phyloP scores from a whole-genome alignment of 2,113 vertebrate species.

The Zapus hudsonius region DNA sequence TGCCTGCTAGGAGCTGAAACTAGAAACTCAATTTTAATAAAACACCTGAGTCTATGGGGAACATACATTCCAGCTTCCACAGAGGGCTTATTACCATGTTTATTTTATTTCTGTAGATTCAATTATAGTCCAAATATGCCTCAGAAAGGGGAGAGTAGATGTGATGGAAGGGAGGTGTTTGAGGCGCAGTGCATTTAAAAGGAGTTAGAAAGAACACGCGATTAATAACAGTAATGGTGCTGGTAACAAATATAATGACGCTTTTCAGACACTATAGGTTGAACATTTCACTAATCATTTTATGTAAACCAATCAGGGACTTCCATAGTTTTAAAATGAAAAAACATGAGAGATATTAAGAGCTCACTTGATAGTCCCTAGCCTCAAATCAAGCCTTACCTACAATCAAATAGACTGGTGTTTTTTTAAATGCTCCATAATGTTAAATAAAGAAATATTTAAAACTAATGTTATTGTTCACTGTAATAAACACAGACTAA shows the following conservation, averaged over 20 bases:
- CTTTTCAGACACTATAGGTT: background rate
- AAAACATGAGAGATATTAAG: background rate
- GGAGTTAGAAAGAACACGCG: background rate
- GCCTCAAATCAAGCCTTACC: background rate
- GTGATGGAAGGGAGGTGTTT: background rate
- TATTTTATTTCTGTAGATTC: background rate
- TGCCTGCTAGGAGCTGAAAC: too few relatives aligned
- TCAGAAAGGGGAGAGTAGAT: background rate
- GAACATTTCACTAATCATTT: slow-evolving; percentile 1
- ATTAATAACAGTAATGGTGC: background rate
- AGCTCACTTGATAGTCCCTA: background rate
- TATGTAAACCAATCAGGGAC: background rate
- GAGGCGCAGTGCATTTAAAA: background rate
- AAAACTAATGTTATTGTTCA: slow-evolving; percentile 8
- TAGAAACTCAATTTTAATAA: too few relatives aligned
- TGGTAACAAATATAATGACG: background rate
- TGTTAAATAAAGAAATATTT: background rate
- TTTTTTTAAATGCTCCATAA: background rate
- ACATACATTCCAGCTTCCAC: too few relatives aligned
- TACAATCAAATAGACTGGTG: background rate
- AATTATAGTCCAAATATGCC: background rate
- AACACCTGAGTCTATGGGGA: too few relatives aligned
- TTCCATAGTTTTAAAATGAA: slow-evolving; percentile 30
- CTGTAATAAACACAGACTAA: slow-evolving; percentile 33
- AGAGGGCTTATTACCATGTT: background rate